phyloP scores from a whole-genome alignment of 2,113 vertebrate genomes.

The Cottus gobio region DNA sequence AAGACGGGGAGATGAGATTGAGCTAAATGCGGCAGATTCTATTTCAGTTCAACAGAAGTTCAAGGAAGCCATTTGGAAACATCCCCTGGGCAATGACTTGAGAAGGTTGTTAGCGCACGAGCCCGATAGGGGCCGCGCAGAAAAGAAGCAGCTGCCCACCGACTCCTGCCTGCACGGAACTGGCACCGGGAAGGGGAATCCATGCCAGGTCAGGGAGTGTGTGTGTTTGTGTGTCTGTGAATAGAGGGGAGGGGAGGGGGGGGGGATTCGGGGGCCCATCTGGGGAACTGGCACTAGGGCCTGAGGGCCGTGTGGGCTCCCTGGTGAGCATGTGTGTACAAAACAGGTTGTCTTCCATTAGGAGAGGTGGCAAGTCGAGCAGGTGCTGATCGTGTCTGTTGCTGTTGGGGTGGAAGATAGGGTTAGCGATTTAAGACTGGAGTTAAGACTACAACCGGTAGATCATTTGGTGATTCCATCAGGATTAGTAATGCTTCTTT shows the following conservation, averaged over 20 bases:
- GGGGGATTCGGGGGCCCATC: constrained; percentile 74
- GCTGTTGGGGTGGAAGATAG: background rate
- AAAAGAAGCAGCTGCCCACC: constrained; percentile 71
- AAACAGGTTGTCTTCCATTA: constrained; percentile 66
- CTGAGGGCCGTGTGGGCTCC: constrained; percentile 42
- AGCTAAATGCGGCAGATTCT: background rate
- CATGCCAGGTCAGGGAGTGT: constrained; percentile 75
- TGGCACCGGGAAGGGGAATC: constrained; percentile 66
- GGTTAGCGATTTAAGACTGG: background rate
- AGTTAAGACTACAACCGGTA: background rate
- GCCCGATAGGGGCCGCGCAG: constrained; percentile 38
- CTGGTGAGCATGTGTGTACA: constrained; percentile 62
- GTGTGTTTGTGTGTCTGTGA: background rate
- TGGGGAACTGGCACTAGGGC: constrained; percentile 75
- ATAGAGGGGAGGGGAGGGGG: constrained; percentile 33
- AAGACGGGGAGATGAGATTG: background rate
- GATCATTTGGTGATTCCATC: background rate
- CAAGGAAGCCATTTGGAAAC: constrained; percentile 32
- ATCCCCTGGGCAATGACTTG: constrained; percentile 19
- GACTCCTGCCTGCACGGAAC: constrained; percentile 63
- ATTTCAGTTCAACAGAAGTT: constrained; percentile 60
- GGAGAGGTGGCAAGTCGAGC: constrained; percentile 29
- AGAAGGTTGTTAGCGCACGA: constrained; percentile 22
- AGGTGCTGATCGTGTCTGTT: constrained; percentile 22
- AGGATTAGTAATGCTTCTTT: background rate